Conservation (phyloP, 2,113 vertebrate genomes). For the Microcebus ravelobensis region DNA sequence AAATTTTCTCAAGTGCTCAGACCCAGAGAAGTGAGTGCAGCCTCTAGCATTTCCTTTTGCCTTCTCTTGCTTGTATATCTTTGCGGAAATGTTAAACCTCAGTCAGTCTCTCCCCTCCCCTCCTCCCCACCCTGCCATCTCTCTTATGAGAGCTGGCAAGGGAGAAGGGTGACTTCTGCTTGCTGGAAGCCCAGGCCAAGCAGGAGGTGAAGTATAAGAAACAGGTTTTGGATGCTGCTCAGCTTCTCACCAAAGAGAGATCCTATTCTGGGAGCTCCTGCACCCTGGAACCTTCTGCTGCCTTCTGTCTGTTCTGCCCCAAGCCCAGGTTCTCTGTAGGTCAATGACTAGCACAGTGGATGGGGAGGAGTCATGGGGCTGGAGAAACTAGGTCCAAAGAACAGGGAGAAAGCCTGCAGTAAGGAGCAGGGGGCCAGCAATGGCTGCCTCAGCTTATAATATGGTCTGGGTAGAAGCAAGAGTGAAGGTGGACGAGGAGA, state of each 20-base stretch:
- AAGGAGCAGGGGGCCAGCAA: neutral
- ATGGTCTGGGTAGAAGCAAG: neutral
- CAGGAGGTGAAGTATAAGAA: neutral
- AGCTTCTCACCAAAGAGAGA: neutral
- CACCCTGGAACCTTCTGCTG: neutral
- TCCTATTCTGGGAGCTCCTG: neutral
- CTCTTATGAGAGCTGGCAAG: neutral
- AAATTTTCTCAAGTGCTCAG: neutral
- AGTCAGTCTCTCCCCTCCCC: neutral
- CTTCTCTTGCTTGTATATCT: neutral
- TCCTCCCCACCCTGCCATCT: neutral
- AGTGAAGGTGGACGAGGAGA: neutral
- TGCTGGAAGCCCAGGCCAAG: conserved; percentile 4
- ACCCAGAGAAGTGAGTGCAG: neutral
- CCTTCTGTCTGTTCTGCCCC: neutral
- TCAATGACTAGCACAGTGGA: neutral
- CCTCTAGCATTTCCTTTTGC: neutral
- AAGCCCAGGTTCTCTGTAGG: neutral
- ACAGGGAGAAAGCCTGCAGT: neutral
- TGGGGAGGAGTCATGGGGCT: neutral
- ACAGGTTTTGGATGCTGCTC: neutral
- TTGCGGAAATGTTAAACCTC: neutral
- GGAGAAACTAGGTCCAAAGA: neutral
- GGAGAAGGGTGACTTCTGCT: conserved; percentile 52
- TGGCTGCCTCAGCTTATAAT: neutral